Evolutionary conservation across 2,888 invertebrate genomes (phyloP).

Genomic region (Leistus spinibarbis): DNA sequence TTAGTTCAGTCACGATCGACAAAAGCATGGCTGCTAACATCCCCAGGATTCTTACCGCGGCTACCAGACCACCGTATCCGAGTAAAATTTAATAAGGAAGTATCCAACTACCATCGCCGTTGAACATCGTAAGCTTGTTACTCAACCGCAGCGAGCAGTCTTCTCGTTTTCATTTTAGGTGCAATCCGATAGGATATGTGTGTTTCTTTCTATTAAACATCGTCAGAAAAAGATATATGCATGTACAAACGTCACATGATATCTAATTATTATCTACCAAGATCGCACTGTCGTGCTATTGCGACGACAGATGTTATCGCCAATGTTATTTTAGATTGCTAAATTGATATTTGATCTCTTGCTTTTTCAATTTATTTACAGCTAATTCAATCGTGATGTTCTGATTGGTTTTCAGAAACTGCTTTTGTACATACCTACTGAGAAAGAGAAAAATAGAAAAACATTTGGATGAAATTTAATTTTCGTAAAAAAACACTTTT

Average conservation of each 20-base stretch:
- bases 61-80: slow-evolving; percentile 23
- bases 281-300: too few species aligned
- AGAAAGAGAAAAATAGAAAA: too few species aligned
- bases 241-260: neutral
- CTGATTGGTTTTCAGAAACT: neutral
- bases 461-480: too few species aligned
- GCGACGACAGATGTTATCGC: neutral
- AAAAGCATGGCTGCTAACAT: neutral
- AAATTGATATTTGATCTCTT: neutral
- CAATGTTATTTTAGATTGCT: neutral
- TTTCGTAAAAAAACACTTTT: too few species aligned
- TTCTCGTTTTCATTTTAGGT: neutral
- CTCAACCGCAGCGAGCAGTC: neutral
- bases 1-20: slow-evolving; percentile 2
- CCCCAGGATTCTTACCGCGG: slow-evolving; percentile 22
- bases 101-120: neutral
- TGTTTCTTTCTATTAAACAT: neutral
- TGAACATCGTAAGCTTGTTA: slow-evolving; percentile 6
- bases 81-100: slow-evolving; percentile 35
- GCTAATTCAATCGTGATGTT: neutral
- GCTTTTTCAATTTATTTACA: neutral
- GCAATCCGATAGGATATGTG: neutral
- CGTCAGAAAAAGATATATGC: neutral
- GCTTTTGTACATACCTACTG: too few species aligned
- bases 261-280: neutral